phyloP scores from a whole-genome alignment of 2,113 vertebrate species.

The Corapipo altera region DNA sequence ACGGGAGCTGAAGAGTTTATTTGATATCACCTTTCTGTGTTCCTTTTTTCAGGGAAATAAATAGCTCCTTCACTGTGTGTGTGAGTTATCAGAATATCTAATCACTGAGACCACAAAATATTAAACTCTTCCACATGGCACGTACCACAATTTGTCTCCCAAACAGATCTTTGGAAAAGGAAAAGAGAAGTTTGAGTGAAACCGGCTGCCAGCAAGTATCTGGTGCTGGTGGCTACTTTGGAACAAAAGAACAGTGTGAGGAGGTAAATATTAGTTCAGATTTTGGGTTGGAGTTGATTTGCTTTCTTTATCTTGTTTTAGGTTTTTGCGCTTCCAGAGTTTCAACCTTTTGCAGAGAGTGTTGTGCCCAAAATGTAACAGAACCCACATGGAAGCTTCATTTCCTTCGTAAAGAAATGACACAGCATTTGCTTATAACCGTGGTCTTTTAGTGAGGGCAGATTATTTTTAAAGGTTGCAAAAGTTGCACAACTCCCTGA shows the following conservation, averaged over 20 bases:
- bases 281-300: neutral
- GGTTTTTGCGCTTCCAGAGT: neutral
- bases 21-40: neutral
- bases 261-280: neutral
- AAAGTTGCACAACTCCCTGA: neutral
- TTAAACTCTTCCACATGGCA: neutral
- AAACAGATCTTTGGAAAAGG: neutral
- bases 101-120: neutral
- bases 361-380: neutral
- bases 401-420: neutral
- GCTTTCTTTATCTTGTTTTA: neutral
- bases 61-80: neutral
- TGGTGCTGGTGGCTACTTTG: neutral
- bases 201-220: neutral
- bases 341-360: neutral
- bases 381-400: neutral
- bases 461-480: neutral
- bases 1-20: neutral
- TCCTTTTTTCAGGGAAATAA: neutral
- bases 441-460: neutral
- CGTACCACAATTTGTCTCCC: neutral
- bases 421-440: neutral
- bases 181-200: conserved; percentile 3
- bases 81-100: neutral
- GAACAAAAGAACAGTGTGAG: neutral